Base-by-base conservation (phyloP, 2,888 invertebrate genomes). In the Brachynemurus nebulosus region DNA sequence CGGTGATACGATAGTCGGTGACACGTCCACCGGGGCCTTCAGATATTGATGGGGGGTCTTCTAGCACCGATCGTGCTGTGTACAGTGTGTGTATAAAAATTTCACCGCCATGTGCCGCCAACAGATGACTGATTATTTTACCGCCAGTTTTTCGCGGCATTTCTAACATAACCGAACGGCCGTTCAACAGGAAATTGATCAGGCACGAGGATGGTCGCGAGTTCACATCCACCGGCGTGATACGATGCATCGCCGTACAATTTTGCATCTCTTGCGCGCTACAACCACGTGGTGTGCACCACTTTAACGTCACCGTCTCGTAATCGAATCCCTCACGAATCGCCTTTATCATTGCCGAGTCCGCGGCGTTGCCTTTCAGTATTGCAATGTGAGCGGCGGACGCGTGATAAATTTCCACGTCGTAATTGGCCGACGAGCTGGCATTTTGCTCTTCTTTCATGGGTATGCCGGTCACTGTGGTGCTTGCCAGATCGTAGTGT, bases 391-490 rank as follows among this genome's bases (percentile, higher is more conserved):
- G 95, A 0, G 92, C 91, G 12, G 80, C 77, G 7, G 78, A 76
- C 0, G 86, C 79, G 61, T 98, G 97, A 53, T 95, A 82, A 48
- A 98, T 84, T 64, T 97, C 97, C 0, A 98, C 98, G 61, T 98
- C 97, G 59, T 98, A 98, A 66, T 97, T 97, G 0, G 96, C 92
- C 45, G 96, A 97, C 0, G 92, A 91, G 60, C 90, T 90, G 1
- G 95, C 93, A 63, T 96, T 96, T 69, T 96, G 95, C 63, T 97
- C 96, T 65, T 97, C 96, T 71, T 98, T 98, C 98, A 98, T 98
- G 2, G 98, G 98, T 55, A 97, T 97, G 3, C 96, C 92, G 5
- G 95, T 95, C 1, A 98, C 96, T 0, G 96, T 96, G 1, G 97
- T 98, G 46, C 89, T 91, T 0, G 92, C 86, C 37, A 98, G 69